Evolutionary conservation across 2,888 invertebrate species (phyloP), one percentile per base, ranked within the genome.

Genomic region (Hydriomena furcata): DNA sequence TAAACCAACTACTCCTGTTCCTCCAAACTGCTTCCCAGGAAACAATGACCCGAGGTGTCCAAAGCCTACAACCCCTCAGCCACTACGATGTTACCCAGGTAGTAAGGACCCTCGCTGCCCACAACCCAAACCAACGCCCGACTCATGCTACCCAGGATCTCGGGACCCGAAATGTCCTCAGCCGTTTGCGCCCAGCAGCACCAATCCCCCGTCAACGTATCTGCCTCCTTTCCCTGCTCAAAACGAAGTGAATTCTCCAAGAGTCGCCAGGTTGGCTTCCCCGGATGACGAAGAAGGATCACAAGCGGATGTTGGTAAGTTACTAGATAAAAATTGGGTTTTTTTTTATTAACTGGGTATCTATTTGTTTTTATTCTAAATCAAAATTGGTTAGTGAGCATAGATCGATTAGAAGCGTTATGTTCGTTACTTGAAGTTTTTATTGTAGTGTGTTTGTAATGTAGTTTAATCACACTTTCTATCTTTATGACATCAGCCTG

Each of bases 201-300:
- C 84, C 20, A 82, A 84, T 56, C 80, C 91, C 55, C 82, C 90
- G 51, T 77, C 85, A 1, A 87, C 88, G 6, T 91, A 91, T 56
- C 71, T 91, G 23, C 90, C 91, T 4, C 91, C 91, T 7, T 84
- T 86, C 61, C 83, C 86, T 0, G 70, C 71, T 43, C 84, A 81
- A 55, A 88, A 89, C 61, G 86, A 88, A 73, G 63, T 87, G 1
- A 76, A 76, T 49, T 68, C 82, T 3, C 55, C 63, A 8, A 73
- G 81, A 53, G 55, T 63, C 7, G 74, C 78, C 42, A 79, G 77
- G 68, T 61, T 80, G 40, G 79, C 74, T 7, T 54, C 66, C 1
- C 75, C 82, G 28, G 74, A 71, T 52, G 55, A 76, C 6, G 79
- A 82, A 30, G 84, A 84, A 28, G 79, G 79, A 2, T 48, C 77